phyloP scores from a whole-genome alignment of 1,140 invertebrate genomes.

The Coenobita brevimanus region DNA sequence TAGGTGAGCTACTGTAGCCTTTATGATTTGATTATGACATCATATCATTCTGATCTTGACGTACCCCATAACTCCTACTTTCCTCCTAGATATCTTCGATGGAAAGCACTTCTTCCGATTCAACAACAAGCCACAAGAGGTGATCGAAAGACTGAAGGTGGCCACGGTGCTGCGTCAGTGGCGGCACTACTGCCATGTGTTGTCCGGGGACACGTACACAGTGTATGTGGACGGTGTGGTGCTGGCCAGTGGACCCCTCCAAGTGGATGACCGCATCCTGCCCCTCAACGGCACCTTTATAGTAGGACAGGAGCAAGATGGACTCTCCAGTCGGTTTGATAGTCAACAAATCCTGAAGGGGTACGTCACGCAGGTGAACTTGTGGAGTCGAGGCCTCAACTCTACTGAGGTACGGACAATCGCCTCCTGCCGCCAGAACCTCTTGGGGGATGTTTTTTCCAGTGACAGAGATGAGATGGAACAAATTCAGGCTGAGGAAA shows the following conservation, averaged over 20 bases:
- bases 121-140: slow-evolving; percentile 47
- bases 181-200: slow-evolving; percentile 49
- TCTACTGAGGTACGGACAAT: background rate
- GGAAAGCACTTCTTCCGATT: slow-evolving; percentile 30
- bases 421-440: slow-evolving; percentile 12
- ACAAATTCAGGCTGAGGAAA: slow-evolving; percentile 3
- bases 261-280: slow-evolving; percentile 26
- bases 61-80: background rate
- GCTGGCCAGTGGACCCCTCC: background rate
- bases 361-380: slow-evolving; percentile 35
- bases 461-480: slow-evolving; percentile 20
- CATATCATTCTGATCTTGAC: background rate
- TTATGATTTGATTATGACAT: background rate
- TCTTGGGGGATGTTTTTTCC: slow-evolving; percentile 28
- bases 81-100: slow-evolving; percentile 15
- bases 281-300: slow-evolving; percentile 48
- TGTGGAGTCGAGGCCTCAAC: slow-evolving; percentile 30
- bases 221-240: slow-evolving; percentile 35
- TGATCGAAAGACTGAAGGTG: background rate
- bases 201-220: slow-evolving; percentile 36
- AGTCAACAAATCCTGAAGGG: slow-evolving; percentile 41
- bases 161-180: slow-evolving; percentile 25
- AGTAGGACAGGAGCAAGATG: slow-evolving; percentile 46
- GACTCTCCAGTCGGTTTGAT: background rate
- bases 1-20: too few relatives aligned